phyloP scores from a whole-genome alignment of 30 jellyfish, hydroid and myxozoan genomes.

The Hydractinia symbiolongicarpus region DNA sequence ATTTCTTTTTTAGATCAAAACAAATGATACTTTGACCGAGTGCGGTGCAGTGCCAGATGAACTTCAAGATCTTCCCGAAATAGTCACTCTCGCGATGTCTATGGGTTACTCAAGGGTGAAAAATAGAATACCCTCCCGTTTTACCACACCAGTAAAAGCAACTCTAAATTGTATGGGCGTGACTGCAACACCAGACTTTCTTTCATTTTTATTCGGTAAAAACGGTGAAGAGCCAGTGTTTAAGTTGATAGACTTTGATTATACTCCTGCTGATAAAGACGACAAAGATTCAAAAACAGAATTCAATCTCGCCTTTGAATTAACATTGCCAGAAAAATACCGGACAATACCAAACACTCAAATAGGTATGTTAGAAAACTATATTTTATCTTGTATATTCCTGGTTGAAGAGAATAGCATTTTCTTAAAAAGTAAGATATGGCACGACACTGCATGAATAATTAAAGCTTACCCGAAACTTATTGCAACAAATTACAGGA shows the following conservation, averaged over 20 bases:
- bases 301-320: neutral
- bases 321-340: neutral
- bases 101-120: no score
- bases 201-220: neutral
- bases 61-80: no score
- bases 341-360: slow-evolving; percentile 11
- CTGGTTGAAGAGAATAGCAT: no score
- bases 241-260: neutral
- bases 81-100: no score
- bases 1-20: no score
- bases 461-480: no score
- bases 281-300: neutral
- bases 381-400: no score
- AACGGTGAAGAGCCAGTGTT: slow-evolving; percentile 9
- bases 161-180: slow-evolving; percentile 12
- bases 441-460: no score
- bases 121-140: neutral
- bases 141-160: slow-evolving; percentile 3
- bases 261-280: neutral
- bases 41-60: no score
- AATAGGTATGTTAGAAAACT: neutral
- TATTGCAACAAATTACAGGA: no score
- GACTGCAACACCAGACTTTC: neutral
- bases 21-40: no score
- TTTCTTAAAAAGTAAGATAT: no score